These are phyloP conservation scores for Prolemur simus DNA, from an alignment of 2,113 vertebrate genomes.

Conservation along the genomic window DNA sequence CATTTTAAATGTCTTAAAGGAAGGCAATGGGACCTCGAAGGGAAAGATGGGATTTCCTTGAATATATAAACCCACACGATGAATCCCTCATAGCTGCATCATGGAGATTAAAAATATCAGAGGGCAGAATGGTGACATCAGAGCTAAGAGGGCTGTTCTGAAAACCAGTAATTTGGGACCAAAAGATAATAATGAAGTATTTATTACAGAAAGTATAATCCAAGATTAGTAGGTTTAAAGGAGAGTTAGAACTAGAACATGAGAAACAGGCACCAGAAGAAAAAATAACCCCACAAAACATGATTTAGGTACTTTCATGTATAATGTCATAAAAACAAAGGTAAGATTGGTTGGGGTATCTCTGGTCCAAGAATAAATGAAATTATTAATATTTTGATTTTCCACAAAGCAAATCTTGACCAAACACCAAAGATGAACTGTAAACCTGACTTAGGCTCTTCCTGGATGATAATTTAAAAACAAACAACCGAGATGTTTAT, in stretches of 20 bases:
- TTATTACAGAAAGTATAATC: neutral
- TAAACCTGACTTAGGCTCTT: neutral
- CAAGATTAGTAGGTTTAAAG: neutral
- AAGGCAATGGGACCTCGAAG: neutral
- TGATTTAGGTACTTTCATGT: neutral
- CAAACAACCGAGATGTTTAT: neutral
- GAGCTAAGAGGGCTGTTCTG: neutral
- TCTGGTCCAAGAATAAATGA: neutral
- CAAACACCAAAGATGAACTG: neutral
- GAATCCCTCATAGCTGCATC: neutral
- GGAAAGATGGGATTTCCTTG: neutral
- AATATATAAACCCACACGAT: neutral
- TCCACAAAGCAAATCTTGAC: neutral
- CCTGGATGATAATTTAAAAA: neutral
- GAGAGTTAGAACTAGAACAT: neutral
- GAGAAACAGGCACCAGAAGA: neutral
- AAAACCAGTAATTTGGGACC: neutral
- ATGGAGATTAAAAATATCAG: neutral
- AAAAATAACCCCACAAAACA: neutral
- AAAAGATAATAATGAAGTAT: neutral
- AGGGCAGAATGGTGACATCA: neutral
- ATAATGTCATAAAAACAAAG: constrained; percentile 3
- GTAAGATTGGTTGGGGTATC: neutral
- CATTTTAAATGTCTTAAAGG: neutral
- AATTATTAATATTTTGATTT: neutral